Evolutionary conservation across 2,797 vertebrate species (phyloP).

Genomic region (Amblyraja radiata): DNA sequence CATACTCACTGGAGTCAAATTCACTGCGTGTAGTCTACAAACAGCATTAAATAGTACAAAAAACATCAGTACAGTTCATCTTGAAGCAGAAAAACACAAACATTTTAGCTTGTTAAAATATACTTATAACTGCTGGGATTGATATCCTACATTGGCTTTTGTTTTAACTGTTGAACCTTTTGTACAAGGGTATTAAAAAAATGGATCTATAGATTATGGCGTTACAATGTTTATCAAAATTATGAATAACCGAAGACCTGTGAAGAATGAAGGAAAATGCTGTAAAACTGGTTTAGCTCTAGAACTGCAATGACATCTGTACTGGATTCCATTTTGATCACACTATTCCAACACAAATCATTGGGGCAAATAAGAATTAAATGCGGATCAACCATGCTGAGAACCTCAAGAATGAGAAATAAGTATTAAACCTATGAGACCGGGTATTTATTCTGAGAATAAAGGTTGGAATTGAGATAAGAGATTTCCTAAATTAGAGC

Average conservation of each 20-base stretch:
- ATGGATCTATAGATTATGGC: not conserved
- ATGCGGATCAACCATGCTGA: not conserved
- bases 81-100: not conserved
- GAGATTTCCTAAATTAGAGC: no score
- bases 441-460: no score
- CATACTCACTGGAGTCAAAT: conserved; percentile 87
- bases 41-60: conserved; percentile 39
- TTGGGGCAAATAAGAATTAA: not conserved
- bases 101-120: not conserved
- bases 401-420: not conserved
- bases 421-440: not conserved
- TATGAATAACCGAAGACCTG: not conserved
- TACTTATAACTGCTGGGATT: not conserved
- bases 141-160: not conserved
- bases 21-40: conserved; percentile 82
- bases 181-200: not conserved
- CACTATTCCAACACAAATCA: not conserved
- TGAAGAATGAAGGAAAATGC: not conserved
- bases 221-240: not conserved
- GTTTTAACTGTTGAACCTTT: not conserved
- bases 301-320: not conserved
- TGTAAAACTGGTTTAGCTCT: not conserved
- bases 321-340: not conserved
- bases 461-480: no score
- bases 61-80: conserved; percentile 34